Evolutionary conservation across 2,888 invertebrate species (phyloP).

Genomic region (Hoplodrina blanda): DNA sequence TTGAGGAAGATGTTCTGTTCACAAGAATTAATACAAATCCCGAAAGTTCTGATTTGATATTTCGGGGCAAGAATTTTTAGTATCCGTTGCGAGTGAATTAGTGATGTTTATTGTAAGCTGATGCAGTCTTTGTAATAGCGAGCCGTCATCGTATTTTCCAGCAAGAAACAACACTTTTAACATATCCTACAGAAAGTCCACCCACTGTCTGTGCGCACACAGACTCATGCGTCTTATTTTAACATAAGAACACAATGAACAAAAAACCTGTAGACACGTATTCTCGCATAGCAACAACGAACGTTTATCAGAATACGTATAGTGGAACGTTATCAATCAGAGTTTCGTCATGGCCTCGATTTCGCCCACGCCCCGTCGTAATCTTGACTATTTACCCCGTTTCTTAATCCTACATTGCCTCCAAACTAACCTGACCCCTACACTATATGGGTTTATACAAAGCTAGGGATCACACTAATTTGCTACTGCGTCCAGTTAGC

Average conservation of each 20-base stretch:
- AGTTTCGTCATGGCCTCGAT: conserved; percentile 87
- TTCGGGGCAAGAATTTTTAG: conserved; percentile 25
- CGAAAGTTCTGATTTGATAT: conserved; percentile 14
- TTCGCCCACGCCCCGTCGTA: conserved; percentile 83
- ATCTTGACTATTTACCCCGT: conserved; percentile 86
- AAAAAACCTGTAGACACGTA: conserved; percentile 45
- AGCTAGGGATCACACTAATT: conserved; percentile 60
- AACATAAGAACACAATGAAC: conserved; percentile 54
- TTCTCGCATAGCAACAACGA: conserved; percentile 77
- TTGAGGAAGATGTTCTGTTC: conserved; percentile 26
- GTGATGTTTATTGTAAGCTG: conserved; percentile 35
- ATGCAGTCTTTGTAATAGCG: conserved; percentile 20
- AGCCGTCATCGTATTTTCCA: conserved; percentile 41
- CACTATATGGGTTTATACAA: conserved; percentile 37
- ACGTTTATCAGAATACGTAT: conserved; percentile 78
- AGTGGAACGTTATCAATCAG: conserved; percentile 85
- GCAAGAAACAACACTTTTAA: conserved; percentile 39
- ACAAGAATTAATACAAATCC: neutral
- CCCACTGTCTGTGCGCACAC: conserved; percentile 41
- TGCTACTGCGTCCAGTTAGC: conserved; percentile 57
- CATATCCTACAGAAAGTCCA: conserved; percentile 49
- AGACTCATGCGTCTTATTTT: conserved; percentile 57
- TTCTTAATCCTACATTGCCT: conserved; percentile 80
- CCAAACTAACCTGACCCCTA: conserved; percentile 69
- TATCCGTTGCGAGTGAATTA: conserved; percentile 26